These are phyloP conservation scores for Chrysodeixis includens DNA, from an alignment of 2,888 invertebrate species.

Conservation along the genomic window DNA sequence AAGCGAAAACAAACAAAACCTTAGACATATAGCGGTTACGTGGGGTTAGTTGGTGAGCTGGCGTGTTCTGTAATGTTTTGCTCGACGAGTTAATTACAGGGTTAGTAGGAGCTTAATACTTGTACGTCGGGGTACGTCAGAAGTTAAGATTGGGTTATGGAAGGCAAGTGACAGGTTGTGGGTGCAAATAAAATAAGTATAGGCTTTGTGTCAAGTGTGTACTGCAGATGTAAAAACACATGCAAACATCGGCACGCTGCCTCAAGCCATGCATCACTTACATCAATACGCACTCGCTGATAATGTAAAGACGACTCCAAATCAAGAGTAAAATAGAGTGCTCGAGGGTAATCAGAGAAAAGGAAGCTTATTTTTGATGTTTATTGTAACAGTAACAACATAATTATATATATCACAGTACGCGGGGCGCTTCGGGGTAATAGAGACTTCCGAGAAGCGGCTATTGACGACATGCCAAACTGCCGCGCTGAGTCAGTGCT, in stretches of 20 bases:
- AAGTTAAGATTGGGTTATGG: constrained; percentile 66
- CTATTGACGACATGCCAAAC: constrained; percentile 71
- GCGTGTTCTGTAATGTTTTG: constrained; percentile 63
- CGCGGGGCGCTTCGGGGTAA: constrained; percentile 88
- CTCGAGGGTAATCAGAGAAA: constrained; percentile 77
- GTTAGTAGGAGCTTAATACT: constrained; percentile 58
- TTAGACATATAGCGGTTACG: constrained; percentile 52
- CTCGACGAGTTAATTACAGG: constrained; percentile 61
- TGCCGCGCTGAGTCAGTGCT: constrained; percentile 78
- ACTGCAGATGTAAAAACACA: constrained; percentile 76
- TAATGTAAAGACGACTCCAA: constrained; percentile 70
- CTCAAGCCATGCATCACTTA: constrained; percentile 88
- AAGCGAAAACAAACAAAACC: constrained; percentile 69
- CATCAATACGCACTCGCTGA: constrained; percentile 76
- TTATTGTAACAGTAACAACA: constrained; percentile 89
- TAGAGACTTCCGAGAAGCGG: constrained; percentile 76
- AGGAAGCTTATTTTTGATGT: constrained; percentile 78
- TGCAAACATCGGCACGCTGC: constrained; percentile 81
- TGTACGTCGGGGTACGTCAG: constrained; percentile 59
- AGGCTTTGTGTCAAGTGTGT: constrained; percentile 64
- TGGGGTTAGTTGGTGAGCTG: constrained; percentile 58
- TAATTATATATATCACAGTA: constrained; percentile 86
- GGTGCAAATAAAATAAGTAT: constrained; percentile 71
- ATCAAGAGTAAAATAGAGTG: constrained; percentile 73
- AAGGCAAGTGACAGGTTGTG: constrained; percentile 58